Percentiles rank a stretch among this genome's conserved stretches.
phyloP scores from a whole-genome alignment of 1,140 invertebrate genomes.

The Aphis craccivora region DNA sequence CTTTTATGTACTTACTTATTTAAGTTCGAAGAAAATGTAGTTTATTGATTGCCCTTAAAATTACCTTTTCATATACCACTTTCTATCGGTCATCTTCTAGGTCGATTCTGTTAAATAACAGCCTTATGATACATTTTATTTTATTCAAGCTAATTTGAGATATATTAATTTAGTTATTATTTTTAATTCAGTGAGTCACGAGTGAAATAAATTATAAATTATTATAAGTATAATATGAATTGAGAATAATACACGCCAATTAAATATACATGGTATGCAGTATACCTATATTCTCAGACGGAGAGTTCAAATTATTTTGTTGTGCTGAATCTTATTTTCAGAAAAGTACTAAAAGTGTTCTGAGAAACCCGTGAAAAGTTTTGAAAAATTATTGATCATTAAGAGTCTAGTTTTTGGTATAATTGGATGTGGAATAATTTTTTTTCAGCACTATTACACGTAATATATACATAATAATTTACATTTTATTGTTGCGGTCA shows the following conservation, averaged over 20 bases:
- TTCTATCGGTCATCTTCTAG: too few relatives aligned
- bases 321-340: not conserved
- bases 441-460: not conserved
- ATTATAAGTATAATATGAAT: not conserved
- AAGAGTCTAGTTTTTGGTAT: not conserved
- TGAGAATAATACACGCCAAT: not conserved
- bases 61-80: too few relatives aligned
- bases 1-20: too few relatives aligned
- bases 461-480: not conserved
- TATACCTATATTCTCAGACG: not conserved
- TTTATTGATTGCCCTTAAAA: too few relatives aligned
- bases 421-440: not conserved
- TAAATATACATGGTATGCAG: not conserved
- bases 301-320: not conserved
- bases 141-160: not conserved
- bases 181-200: not conserved
- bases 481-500: not conserved
- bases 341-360: conserved; percentile 3
- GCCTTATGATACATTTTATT: too few relatives aligned
- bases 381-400: conserved; percentile 7
- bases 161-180: not conserved
- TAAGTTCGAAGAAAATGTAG: too few relatives aligned
- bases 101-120: too few relatives aligned
- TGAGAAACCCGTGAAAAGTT: not conserved
- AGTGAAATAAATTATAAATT: not conserved